Evolutionary conservation across 1,140 invertebrate genomes (phyloP).

Genomic region (Oreohelix idahoensis): DNA sequence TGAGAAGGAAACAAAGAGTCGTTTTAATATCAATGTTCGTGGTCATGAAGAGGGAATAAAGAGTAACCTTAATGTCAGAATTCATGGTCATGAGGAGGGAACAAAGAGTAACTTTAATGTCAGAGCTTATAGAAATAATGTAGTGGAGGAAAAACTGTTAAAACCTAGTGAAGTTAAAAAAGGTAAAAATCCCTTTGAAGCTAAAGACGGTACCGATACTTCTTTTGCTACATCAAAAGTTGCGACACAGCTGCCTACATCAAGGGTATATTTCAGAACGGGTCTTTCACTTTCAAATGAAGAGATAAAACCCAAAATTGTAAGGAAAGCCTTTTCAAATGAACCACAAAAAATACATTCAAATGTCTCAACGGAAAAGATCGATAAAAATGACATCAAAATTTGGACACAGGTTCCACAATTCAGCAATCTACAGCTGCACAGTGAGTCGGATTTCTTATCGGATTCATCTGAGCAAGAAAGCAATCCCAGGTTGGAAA

Average conservation of each 20-base stretch:
- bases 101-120: neutral
- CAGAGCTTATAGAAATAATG: no score
- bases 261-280: neutral
- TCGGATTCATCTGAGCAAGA: neutral
- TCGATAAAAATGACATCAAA: neutral
- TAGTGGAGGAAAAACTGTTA: neutral
- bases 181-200: neutral
- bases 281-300: neutral
- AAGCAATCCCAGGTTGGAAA: neutral
- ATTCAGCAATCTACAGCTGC: neutral
- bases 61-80: no score
- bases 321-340: neutral
- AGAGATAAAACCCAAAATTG: neutral
- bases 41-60: no score
- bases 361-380: neutral
- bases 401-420: neutral
- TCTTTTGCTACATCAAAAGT: neutral
- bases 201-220: neutral
- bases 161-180: no score
- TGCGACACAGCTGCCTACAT: neutral
- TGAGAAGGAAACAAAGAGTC: no score
- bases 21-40: no score
- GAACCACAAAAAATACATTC: neutral
- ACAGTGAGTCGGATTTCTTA: neutral
- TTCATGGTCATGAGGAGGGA: no score